These are phyloP conservation scores for Artemia sinica DNA, from an alignment of 2,888 invertebrate species.

Conservation along the genomic window DNA sequence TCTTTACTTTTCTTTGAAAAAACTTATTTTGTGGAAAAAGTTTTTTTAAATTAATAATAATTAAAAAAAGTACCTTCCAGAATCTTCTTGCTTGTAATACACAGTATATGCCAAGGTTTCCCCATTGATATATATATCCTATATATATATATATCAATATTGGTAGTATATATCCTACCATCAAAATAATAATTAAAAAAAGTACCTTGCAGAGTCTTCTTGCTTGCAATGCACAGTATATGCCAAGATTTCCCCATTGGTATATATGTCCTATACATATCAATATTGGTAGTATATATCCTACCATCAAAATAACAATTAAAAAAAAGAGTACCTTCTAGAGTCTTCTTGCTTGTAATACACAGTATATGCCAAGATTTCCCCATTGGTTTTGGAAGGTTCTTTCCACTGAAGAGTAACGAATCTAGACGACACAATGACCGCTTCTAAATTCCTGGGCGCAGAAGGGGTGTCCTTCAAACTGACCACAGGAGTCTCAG, in stretches of 20 bases:
- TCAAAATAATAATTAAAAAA: no score
- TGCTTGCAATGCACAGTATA: slow-evolving; percentile 78
- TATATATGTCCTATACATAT: slow-evolving; percentile 27
- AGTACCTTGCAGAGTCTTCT: slow-evolving; percentile 70
- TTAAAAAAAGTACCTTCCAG: slow-evolving; percentile 75
- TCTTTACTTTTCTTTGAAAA: no score
- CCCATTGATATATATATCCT: slow-evolving; percentile 43
- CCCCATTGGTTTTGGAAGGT: slow-evolving; percentile 47
- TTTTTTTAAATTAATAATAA: no score
- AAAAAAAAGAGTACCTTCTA: slow-evolving; percentile 44
- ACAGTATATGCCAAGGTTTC: slow-evolving; percentile 65
- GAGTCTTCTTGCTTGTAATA: slow-evolving; percentile 73
- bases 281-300: no score
- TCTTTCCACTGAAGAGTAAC: slow-evolving; percentile 79
- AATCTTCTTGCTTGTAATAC: slow-evolving; percentile 68
- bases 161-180: no score
- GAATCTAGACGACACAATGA: slow-evolving; percentile 66
- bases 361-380: slow-evolving; percentile 62
- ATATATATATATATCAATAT: no score
- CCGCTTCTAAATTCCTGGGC: slow-evolving; percentile 55
- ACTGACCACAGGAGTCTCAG: slow-evolving; percentile 14
- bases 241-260: slow-evolving; percentile 49
- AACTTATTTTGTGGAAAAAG: no score
- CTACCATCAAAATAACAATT: no score
- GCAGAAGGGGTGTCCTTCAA: slow-evolving; percentile 40